These are phyloP conservation scores for Bufo gargarizans DNA, from an alignment of 2,113 vertebrate species.

Conservation along the genomic window DNA sequence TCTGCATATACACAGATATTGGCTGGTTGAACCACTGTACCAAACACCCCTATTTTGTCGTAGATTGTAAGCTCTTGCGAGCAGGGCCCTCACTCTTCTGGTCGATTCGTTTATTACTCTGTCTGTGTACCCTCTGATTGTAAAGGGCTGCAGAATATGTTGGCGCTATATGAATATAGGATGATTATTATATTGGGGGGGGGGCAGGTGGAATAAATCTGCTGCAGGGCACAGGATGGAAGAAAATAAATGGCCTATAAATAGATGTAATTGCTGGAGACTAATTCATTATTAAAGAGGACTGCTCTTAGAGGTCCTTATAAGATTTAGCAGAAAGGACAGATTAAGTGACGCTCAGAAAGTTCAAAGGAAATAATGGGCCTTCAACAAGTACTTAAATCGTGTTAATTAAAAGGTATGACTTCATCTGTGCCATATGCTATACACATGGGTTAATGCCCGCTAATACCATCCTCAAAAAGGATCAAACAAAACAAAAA, in stretches of 20 bases:
- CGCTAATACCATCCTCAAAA: neutral
- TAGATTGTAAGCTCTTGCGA: too few species aligned
- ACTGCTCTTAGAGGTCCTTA: neutral
- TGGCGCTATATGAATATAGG: too few species aligned
- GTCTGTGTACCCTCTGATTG: too few species aligned
- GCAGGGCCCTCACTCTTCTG: too few species aligned
- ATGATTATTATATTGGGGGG: too few species aligned
- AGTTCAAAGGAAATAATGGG: constrained; percentile 15
- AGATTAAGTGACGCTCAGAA: neutral
- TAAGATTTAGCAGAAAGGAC: constrained; percentile 4
- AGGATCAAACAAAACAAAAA: neutral
- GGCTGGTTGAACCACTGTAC: too few species aligned
- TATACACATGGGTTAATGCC: neutral
- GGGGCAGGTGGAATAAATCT: neutral
- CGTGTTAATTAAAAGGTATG: neutral
- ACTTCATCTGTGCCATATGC: neutral
- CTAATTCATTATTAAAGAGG: neutral
- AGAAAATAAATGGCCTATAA: neutral
- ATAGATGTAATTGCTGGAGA: neutral
- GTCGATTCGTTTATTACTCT: too few species aligned
- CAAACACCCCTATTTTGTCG: too few species aligned
- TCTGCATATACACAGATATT: too few species aligned
- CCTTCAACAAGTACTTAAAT: neutral
- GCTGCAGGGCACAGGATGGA: too few species aligned
- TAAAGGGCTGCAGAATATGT: too few species aligned